These are phyloP conservation scores for Brachymystax lenok DNA, from an alignment of 2,797 vertebrate species.

Conservation along the genomic window DNA sequence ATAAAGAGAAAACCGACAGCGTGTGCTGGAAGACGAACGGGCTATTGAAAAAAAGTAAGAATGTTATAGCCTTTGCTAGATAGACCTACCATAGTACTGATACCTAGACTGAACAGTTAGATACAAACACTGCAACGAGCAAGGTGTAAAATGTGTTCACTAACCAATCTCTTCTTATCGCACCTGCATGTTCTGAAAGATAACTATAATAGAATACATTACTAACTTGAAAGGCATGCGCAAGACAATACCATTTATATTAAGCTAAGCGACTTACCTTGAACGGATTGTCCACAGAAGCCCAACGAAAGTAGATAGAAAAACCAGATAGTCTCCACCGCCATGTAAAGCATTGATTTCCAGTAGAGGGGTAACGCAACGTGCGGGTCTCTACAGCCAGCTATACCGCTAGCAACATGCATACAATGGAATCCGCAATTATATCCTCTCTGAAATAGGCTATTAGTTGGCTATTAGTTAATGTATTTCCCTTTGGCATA, in stretches of 20 bases:
- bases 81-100: not conserved
- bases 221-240: conserved; percentile 29
- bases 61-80: not conserved
- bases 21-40: conserved; percentile 17
- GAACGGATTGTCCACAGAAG: conserved; percentile 69
- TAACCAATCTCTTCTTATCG: conserved; percentile 19
- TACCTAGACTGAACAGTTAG: conserved; percentile 52
- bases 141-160: conserved; percentile 62
- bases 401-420: conserved; percentile 65
- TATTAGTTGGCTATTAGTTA: conserved; percentile 32
- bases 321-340: conserved; percentile 77
- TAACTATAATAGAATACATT: conserved; percentile 42
- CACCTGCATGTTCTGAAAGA: conserved; percentile 48
- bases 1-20: not conserved
- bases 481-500: conserved; percentile 42
- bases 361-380: conserved; percentile 68
- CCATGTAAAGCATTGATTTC: conserved; percentile 81
- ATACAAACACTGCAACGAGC: conserved; percentile 42
- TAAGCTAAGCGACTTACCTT: conserved; percentile 70
- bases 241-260: conserved; percentile 21
- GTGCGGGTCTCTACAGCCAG: conserved; percentile 58
- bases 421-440: conserved; percentile 68
- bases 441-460: conserved; percentile 45
- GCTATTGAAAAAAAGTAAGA: not conserved
- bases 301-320: conserved; percentile 77